Evolutionary conservation across 2,113 vertebrate genomes (phyloP), one percentile per base, ranked within the genome.

Genomic region (Tetrax tetrax): DNA sequence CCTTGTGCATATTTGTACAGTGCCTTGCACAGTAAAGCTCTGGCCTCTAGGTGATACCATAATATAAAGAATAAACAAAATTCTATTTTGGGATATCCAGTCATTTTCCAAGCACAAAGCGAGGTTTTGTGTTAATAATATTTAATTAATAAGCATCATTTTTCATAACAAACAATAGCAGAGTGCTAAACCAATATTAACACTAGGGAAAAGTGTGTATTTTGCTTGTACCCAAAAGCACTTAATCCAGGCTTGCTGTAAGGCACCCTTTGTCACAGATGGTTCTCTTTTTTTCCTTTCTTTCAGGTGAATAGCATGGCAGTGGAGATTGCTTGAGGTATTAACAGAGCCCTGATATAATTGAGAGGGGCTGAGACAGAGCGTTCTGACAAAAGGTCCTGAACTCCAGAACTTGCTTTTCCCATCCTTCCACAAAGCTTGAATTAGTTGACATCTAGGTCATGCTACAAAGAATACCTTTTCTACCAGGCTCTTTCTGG

Each of bases 31-130:
- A 87, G 54, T 21, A 51, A 29, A 83, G 33, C 22, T 94, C 61
- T 81, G 70, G 90, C 72, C 95, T 97, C 80, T 93, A 93, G 95
- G 86, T 96, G 90, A 41, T 97, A 96, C 83, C 85, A 91, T 79
- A 94, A 96, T 96, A 95, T 86, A 93, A 96, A 95, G 41, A 94
- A 94, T 92, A 91, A 91, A 82, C 6, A 89, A 93, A 94, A 54
- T 33, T 59, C 15, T 71, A 12, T 75, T 96, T 87, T 75, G 48
- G 25, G 29, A 78, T 89, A 89, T 35, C 65, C 57, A 87, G 38
- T 23, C 8, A 45, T 68, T 71, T 93, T 76, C 15, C 35, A 92
- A 88, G 28, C 20, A 71, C 29, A 88, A 77, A 72, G 17, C 41
- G 68, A 85, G 53, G 20, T 25, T 93, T 64, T 56, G 9, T 37